These are phyloP conservation scores for Myocastor coypus DNA, from an alignment of 2,113 vertebrate genomes.

Conservation along the genomic window DNA sequence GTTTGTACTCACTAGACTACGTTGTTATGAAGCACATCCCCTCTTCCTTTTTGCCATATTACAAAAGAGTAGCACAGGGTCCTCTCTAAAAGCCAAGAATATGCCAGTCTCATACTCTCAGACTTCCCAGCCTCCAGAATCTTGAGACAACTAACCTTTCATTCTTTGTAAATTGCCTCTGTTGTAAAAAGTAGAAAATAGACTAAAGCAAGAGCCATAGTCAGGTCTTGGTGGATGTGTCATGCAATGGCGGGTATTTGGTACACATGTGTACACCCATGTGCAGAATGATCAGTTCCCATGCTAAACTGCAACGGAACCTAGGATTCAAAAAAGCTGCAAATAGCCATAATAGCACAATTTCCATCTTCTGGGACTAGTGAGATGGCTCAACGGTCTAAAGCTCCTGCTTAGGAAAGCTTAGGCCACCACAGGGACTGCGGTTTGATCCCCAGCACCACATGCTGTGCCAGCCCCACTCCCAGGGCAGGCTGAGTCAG, in stretches of 20 bases:
- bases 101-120: neutral
- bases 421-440: too few relatives aligned
- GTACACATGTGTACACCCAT: neutral
- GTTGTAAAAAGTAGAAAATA: neutral
- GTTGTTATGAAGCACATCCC: neutral
- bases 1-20: neutral
- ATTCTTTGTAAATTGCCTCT: neutral
- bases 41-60: neutral
- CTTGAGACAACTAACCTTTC: neutral
- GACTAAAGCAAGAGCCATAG: neutral
- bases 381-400: too few relatives aligned
- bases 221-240: neutral
- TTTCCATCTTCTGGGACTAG: neutral
- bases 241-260: accelerated
- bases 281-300: neutral
- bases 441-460: too few relatives aligned
- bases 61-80: neutral
- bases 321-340: neutral
- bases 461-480: too few relatives aligned
- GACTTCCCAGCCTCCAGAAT: neutral
- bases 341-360: neutral
- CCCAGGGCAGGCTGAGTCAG: too few relatives aligned
- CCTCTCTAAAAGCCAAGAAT: neutral
- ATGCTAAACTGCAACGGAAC: neutral
- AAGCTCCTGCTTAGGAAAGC: too few relatives aligned